Base-by-base conservation (phyloP, 2,797 vertebrate genomes). In the Microctenopoma steveboyesi region DNA sequence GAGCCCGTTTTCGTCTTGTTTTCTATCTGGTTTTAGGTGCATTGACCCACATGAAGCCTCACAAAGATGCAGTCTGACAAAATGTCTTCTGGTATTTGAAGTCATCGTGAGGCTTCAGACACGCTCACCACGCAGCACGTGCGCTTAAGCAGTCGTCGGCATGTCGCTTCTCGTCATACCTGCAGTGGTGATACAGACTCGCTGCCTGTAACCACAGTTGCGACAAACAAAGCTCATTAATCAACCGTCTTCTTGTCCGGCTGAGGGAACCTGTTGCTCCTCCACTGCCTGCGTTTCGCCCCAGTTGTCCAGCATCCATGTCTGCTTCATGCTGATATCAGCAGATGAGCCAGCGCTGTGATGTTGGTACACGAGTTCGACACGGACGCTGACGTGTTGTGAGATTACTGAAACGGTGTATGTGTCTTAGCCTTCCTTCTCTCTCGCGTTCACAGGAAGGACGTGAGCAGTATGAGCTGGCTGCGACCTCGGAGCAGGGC, bases 401-500 rank as follows among this genome's bases (percentile, higher is more conserved):
- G 15, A 7, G 8, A 5, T 64, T 46, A 22, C 35, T 64, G 1
- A 72, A 13, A 62, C 45, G 5, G 2, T 6, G 9, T 68, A 27
- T 10, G 2, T 54, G 2, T 5, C 28, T 25, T 48, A 22, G 22
- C 22, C 22, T 22, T 22, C 22, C 22, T 22, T 8, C 6, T 7
- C 4, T 8, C 7, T 59, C 37, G 30, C 40, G n/a, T 73, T 71
- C 62, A 9, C 81, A 99, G 97, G 95, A 94, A 83, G 97, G 97
- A 93, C 95, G 96, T 75, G 97, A 99, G 87, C 98, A 98, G 60
- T 99, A 99, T 96, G 97, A 99, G 84, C 94, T 97, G 52, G 97
- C 97, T 5, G 96, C 97, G 1, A 97, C 97, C 47, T 98, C 97
- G 1, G 97, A 99, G 81, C 96, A 97, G 91, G 93, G 93, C 7